Percentiles rank a stretch among this genome's conserved stretches.
Evolutionary conservation across 2,797 vertebrate species (phyloP).

Genomic region (Sparidentex hasta): DNA sequence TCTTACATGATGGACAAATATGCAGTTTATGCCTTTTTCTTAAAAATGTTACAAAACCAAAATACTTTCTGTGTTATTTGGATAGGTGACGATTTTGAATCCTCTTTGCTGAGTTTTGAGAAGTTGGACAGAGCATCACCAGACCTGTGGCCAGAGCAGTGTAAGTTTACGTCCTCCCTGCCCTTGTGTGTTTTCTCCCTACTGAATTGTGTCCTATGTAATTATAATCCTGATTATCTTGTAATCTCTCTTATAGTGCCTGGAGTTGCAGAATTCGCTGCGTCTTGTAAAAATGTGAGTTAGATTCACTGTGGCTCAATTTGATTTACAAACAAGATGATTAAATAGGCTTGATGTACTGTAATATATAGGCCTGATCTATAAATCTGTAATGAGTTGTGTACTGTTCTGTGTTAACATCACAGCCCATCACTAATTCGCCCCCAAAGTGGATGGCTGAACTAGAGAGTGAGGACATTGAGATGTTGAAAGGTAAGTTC

Average conservation of each 20-base stretch:
- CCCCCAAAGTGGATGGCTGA: conserved; percentile 99
- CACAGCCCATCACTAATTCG: conserved; percentile 94
- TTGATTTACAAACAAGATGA: conserved; percentile 44
- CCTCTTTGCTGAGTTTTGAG: conserved; percentile 96
- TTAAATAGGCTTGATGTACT: conserved; percentile 24
- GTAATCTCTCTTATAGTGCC: conserved; percentile 88
- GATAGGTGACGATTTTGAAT: conserved; percentile 92
- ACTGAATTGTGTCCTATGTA: conserved; percentile 2
- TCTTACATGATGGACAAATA: background rate
- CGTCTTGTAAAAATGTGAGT: conserved; percentile 98
- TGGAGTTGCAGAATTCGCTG: conserved; percentile 97
- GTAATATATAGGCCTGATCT: background rate
- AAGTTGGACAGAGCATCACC: conserved; percentile 97
- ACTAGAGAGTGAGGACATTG: conserved; percentile 96
- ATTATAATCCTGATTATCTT: conserved; percentile 31
- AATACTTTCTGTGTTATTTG: background rate
- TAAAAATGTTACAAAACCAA: background rate
- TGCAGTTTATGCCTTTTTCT: background rate
- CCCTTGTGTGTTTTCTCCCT: background rate
- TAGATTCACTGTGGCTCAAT: conserved; percentile 4
- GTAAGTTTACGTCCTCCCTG: conserved; percentile 83
- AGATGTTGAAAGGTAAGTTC: conserved; percentile 95
- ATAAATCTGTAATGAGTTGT: conserved; percentile 8
- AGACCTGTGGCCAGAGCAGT: conserved; percentile 96
- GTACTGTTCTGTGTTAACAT: conserved; percentile 52